Evolutionary conservation across 2,888 invertebrate genomes (phyloP).

Genomic region (Drosophila infuscata): DNA sequence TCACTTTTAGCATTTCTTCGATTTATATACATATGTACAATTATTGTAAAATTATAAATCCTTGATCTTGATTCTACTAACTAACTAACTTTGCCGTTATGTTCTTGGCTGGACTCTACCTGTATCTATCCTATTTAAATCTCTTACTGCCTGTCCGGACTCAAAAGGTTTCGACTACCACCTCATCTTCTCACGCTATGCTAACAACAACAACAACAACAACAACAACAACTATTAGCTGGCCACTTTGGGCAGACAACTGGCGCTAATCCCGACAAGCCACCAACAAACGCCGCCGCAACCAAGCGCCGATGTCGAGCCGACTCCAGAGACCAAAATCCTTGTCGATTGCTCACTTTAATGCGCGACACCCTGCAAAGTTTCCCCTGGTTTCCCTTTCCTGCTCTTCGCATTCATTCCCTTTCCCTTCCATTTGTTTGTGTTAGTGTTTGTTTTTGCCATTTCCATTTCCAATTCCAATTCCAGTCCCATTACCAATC

Average conservation of each 20-base stretch:
- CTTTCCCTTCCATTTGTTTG: neutral
- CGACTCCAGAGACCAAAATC: constrained; percentile 61
- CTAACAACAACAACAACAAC: constrained; percentile 10
- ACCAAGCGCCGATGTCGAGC: constrained; percentile 1
- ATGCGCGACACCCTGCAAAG: constrained; percentile 61
- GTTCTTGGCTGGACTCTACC: neutral
- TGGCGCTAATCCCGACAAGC: constrained; percentile 67
- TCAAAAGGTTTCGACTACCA: neutral
- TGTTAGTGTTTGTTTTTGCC: neutral
- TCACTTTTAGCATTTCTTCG: neutral
- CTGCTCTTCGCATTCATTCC: neutral
- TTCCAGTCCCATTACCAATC: constrained; percentile 11
- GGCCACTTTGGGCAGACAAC: constrained; percentile 71
- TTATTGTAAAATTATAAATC: no score
- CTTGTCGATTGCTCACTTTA: constrained; percentile 78
- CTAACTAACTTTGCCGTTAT: neutral
- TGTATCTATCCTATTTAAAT: neutral
- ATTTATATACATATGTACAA: neutral
- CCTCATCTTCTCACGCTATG: constrained; percentile 64
- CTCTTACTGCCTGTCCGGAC: neutral
- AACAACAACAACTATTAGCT: constrained; percentile 62
- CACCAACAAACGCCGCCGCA: constrained; percentile 37
- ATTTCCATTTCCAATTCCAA: neutral
- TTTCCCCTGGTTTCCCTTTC: constrained; percentile 17
- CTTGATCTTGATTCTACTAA: neutral